phyloP scores from a whole-genome alignment of 1,140 invertebrate species.

The Temnothorax nylanderi region DNA sequence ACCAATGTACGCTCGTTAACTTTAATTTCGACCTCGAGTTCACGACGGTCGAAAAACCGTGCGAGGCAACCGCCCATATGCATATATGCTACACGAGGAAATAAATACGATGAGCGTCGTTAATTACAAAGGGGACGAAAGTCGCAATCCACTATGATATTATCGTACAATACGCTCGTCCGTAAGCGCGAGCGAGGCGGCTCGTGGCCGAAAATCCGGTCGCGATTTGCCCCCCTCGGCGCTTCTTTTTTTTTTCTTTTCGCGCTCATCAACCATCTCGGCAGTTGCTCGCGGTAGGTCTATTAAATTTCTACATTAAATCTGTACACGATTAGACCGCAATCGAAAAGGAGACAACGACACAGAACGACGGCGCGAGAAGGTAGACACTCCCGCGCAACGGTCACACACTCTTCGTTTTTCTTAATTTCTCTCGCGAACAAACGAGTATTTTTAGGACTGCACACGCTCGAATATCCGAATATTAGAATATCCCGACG shows the following conservation, averaged over 20 bases:
- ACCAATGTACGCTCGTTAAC: conserved; percentile 31
- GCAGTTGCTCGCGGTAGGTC: conserved; percentile 2
- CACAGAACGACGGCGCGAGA: conserved; percentile 28
- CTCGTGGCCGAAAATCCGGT: neutral
- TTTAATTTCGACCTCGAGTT: conserved; percentile 24
- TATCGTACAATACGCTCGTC: neutral
- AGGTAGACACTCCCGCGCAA: neutral
- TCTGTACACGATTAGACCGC: conserved; percentile 66
- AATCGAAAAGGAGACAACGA: conserved; percentile 46
- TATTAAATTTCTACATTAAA: conserved; percentile 61
- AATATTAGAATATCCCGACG: neutral
- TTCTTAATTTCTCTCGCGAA: conserved; percentile 15
- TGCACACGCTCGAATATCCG: conserved; percentile 18
- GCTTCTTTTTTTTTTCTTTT: no score
- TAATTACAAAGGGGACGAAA: conserved; percentile 14
- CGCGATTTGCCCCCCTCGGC: neutral
- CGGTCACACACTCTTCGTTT: neutral
- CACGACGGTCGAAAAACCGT: neutral
- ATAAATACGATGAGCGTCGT: conserved; percentile 50
- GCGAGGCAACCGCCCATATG: conserved; percentile 14
- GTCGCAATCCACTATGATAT: conserved; percentile 20
- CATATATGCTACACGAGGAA: conserved; percentile 28
- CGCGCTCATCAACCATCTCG: neutral
- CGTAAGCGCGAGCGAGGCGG: neutral
- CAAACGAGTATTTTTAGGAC: conserved; percentile 8